Conservation (phyloP, 2,113 vertebrate species). For the Clarias gariepinus region DNA sequence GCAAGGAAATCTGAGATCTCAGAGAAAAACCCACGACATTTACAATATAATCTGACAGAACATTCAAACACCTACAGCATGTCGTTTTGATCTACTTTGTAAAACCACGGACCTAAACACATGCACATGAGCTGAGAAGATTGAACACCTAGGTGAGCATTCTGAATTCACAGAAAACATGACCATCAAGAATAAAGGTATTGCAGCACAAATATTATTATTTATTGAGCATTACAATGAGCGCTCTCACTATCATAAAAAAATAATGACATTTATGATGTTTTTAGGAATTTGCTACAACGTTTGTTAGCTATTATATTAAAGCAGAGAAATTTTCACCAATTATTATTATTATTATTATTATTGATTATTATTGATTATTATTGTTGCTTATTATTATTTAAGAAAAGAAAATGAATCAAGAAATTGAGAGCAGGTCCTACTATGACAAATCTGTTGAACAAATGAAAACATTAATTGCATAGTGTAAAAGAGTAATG, state of each 20-base stretch:
- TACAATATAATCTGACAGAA: no score
- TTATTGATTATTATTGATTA: not conserved
- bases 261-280: not conserved
- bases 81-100: not conserved
- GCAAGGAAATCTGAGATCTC: no score
- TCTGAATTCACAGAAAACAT: no score
- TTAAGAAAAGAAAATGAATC: not conserved
- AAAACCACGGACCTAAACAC: not conserved
- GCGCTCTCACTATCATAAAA: not conserved
- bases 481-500: slow-evolving; percentile 25
- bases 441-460: not conserved
- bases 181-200: not conserved
- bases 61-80: no score
- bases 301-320: not conserved
- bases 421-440: not conserved
- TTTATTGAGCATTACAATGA: not conserved
- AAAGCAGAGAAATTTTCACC: not conserved
- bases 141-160: no score
- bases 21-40: no score
- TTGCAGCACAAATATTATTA: not conserved
- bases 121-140: not conserved
- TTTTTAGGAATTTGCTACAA: not conserved
- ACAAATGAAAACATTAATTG: slow-evolving; percentile 8
- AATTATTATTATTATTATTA: not conserved
- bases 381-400: not conserved